Base-by-base conservation (phyloP, 2,113 vertebrate species). In the Tetraodon nigroviridis region DNA sequence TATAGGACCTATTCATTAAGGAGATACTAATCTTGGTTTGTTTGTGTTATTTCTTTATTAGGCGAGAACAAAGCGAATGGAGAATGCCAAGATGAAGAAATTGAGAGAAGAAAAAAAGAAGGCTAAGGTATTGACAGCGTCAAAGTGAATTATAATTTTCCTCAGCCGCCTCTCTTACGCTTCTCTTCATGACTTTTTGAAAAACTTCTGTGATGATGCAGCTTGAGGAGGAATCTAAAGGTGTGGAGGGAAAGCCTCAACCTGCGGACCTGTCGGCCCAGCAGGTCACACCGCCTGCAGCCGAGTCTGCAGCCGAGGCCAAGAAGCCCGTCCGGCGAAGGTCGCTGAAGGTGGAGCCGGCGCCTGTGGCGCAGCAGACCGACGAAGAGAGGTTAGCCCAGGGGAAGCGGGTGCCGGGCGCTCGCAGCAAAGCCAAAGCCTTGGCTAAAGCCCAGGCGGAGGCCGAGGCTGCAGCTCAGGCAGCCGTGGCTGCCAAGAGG, bases 41-140 rank as follows among this genome's bases (percentile, higher is more conserved):
- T 12, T 63, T 65, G 0, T 44, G 29, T 27, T 22, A 0, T 37
- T 54, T 19, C 15, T 54, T 72, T 58, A 74, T 55, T 67, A 98
- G 95, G 94, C 93, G 59, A 92, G 92, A 89, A 92, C 91, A 86
- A 96, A 93, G 79, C 90, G 91, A 80, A 93, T 89, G 71, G 92
- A 95, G 69, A 94, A 95, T 54, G 80, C 90, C 32, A 96, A 95
- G 83, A 82, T 65, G 15, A 89, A 90, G 73, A 93, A 93, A 58
- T 80, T 88, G 3, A 93, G 90, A 68, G 91, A 91, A 29, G 75
- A 89, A 58, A 94, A 93, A 79, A 94, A 90, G 79, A 96, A 86
- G 72, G 61, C 83, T 6, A 97, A 94, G 90, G 95, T 95, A 81
- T 51, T 81, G 55, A 27, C 37, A 32, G 40, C 40, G n/a, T n/a